Evolutionary conservation across 1,140 invertebrate species (phyloP), one percentile per base, ranked within the genome.

Genomic region (Caenorhabditis tropicalis): DNA sequence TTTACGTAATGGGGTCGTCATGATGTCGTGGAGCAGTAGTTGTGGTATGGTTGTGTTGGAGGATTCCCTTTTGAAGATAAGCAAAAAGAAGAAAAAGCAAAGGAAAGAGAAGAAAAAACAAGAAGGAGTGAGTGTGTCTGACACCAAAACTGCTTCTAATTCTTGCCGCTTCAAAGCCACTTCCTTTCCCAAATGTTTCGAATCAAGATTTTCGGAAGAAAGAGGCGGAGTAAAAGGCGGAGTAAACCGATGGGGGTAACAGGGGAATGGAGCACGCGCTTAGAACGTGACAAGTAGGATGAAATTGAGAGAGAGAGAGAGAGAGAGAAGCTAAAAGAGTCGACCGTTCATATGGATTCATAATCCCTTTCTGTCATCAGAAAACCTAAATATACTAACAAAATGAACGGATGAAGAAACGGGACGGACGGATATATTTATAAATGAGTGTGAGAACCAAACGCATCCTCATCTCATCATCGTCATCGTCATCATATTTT

Each of bases 101-200:
- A 70, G 9, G 31, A 74, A 39, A 12, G 19, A 43, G 36, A 43
- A 74, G n/a, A 74, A 74, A 43, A 74, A 46, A 74, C 65, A 46
- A 46, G 65, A 46, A 46, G 65, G 12, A 65, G 33, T 65, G 49
- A 65, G 58, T 65, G 58, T 36, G 58, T 65, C 58, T 65, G 58
- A 65, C 58, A 65, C 58, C 58, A 65, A 65, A 51, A 74, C 65
- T 46, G 36, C 65, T 24, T 74, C 36, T 74, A 74, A 74, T 74
- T 74, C 65, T 74, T 74, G 65, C 65, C 65, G 65, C 65, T 74
- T 74, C 65, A 74, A 74, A 74, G 65, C 36, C 65, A 74, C 65
- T 74, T 74, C 65, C 65, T 74, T 46, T 74, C 65, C 36, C 21
- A 43, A 74, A 74, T 74, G 65, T 74, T 74, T 74, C 65, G 65